Conservation (phyloP, 2,888 invertebrate genomes). For the Cantharis rufa region DNA sequence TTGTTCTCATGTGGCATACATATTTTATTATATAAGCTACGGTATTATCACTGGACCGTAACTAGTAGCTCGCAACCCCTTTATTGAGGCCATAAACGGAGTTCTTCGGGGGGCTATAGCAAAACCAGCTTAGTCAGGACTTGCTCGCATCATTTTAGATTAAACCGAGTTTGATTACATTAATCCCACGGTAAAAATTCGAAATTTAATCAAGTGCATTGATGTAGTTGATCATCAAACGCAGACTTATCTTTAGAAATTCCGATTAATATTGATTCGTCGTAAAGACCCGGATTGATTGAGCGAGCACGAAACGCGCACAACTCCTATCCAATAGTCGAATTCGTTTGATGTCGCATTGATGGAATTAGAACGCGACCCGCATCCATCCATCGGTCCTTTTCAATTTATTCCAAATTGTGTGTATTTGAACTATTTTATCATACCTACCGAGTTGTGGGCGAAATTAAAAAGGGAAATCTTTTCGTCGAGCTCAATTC, state of each 20-base stretch:
- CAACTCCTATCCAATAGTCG: conserved; percentile 21
- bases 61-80: conserved; percentile 29
- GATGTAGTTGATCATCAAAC: conserved; percentile 30
- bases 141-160: conserved; percentile 32
- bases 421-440: conserved; percentile 21
- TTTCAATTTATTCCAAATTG: conserved; percentile 28
- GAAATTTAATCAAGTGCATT: conserved; percentile 34
- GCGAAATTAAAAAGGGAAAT: neutral
- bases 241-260: conserved; percentile 44
- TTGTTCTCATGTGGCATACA: conserved; percentile 32
- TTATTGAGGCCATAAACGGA: conserved; percentile 36
- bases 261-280: conserved; percentile 43
- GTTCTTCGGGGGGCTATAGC: conserved; percentile 36
- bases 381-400: conserved; percentile 28
- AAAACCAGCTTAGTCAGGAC: conserved; percentile 31
- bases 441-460: neutral
- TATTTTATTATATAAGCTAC: conserved; percentile 35
- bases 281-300: conserved; percentile 40
- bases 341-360: conserved; percentile 30
- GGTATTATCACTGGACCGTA: conserved; percentile 33
- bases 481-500: neutral
- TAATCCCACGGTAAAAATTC: conserved; percentile 30
- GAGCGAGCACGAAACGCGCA: conserved; percentile 34
- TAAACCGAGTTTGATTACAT: conserved; percentile 36
- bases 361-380: conserved; percentile 31